phyloP scores from a whole-genome alignment of 2,113 vertebrate species.

The Colossoma macropomum region DNA sequence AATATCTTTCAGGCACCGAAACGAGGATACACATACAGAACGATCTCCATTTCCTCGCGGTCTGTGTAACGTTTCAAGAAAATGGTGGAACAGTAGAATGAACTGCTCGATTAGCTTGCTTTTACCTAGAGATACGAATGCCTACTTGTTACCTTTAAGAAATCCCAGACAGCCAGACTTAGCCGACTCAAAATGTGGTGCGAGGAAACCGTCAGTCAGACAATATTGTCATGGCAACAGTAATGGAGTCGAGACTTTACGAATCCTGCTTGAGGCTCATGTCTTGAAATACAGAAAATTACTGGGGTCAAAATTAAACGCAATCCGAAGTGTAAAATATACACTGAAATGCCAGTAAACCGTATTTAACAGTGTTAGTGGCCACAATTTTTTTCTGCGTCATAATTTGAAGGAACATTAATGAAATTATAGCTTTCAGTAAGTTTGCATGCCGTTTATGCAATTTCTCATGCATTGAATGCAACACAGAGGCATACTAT shows the following conservation, averaged over 20 bases:
- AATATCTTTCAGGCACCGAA: conserved; percentile 15
- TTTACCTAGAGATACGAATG: neutral
- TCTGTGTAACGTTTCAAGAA: neutral
- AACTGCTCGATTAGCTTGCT: neutral
- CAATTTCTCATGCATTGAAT: too few relatives aligned
- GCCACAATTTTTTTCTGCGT: too few relatives aligned
- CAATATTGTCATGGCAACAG: neutral
- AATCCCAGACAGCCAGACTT: conserved; percentile 21
- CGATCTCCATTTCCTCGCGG: conserved; percentile 13
- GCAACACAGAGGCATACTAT: too few relatives aligned
- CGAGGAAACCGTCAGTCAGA: neutral
- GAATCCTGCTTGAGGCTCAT: too few relatives aligned
- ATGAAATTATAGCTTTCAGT: too few relatives aligned
- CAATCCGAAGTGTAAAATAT: neutral
- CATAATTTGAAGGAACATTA: too few relatives aligned
- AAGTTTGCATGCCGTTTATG: too few relatives aligned
- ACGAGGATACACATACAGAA: neutral
- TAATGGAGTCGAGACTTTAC: neutral
- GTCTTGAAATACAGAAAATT: neutral
- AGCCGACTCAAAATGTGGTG: conserved; percentile 23
- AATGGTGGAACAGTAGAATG: neutral
- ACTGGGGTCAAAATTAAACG: neutral
- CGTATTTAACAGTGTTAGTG: too few relatives aligned
- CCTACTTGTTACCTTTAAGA: conserved; percentile 32
- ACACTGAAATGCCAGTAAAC: too few relatives aligned